A percentile compares a stretch with the other conserved stretches of the same genome.
These are phyloP conservation scores for Microtus richardsoni DNA, from an alignment of 2,113 vertebrate species.

Conservation along the genomic window DNA sequence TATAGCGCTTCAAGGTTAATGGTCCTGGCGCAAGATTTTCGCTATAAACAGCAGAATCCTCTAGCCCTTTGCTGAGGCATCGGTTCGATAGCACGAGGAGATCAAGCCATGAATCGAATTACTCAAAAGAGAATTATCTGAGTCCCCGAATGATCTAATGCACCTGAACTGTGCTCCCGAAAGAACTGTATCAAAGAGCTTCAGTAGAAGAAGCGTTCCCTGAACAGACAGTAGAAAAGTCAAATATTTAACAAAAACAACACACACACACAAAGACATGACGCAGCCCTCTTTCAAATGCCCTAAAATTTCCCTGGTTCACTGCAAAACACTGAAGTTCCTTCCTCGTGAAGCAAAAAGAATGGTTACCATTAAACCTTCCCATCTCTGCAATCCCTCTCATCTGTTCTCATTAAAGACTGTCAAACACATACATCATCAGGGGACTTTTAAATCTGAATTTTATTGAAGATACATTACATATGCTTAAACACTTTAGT, in stretches of 20 bases:
- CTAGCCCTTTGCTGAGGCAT: slow-evolving; percentile 70
- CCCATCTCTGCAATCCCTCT: slow-evolving; percentile 63
- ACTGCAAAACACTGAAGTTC: slow-evolving; percentile 57
- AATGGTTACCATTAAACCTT: slow-evolving; percentile 54
- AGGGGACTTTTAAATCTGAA: slow-evolving; percentile 75
- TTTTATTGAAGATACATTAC: slow-evolving; percentile 74
- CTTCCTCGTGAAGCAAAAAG: slow-evolving; percentile 49
- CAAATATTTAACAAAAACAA: slow-evolving; percentile 49
- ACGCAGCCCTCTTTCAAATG: background rate
- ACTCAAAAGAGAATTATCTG: slow-evolving; percentile 73
- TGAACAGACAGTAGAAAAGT: background rate
- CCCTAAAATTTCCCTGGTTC: slow-evolving; percentile 43
- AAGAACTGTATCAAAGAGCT: slow-evolving; percentile 39
- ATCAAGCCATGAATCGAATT: slow-evolving; percentile 65
- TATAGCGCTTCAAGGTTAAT: slow-evolving; percentile 70
- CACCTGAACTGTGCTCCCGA: background rate
- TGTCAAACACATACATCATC: slow-evolving; percentile 75
- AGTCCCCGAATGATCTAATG: slow-evolving; percentile 28
- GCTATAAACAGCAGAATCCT: slow-evolving; percentile 75
- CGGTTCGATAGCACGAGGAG: slow-evolving; percentile 69
- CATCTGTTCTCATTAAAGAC: slow-evolving; percentile 71
- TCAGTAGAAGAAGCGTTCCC: slow-evolving; percentile 1
- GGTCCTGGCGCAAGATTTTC: slow-evolving; percentile 69
- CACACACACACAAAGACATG: slow-evolving; percentile 6
- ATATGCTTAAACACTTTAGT: slow-evolving; percentile 69